Evolutionary conservation across 2,113 vertebrate genomes (phyloP).

Genomic region (Chamaea fasciata): DNA sequence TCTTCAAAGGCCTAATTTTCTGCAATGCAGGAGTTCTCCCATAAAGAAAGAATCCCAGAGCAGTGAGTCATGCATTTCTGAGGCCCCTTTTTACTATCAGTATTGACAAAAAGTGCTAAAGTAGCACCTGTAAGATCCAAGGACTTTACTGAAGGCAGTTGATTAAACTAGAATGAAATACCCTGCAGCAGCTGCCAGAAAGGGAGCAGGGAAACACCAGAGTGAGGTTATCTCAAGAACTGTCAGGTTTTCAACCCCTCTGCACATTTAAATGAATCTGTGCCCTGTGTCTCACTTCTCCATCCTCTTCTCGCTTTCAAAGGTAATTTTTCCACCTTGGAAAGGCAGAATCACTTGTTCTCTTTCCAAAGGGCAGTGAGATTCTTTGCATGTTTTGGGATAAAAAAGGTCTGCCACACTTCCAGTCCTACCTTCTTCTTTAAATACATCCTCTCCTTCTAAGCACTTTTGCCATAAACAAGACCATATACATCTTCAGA

Average conservation of each 20-base stretch:
- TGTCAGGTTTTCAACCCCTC: not conserved
- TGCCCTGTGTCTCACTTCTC: not conserved
- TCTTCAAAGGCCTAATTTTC: not conserved
- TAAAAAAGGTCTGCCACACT: not conserved
- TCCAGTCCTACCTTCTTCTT: not conserved
- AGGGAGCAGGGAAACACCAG: not conserved
- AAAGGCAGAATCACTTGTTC: not conserved
- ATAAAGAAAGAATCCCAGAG: not conserved
- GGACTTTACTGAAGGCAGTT: not conserved
- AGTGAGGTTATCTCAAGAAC: not conserved
- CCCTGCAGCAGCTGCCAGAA: not conserved
- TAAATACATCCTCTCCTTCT: not conserved
- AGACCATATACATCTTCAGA: not conserved
- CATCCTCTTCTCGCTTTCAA: not conserved
- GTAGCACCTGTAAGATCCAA: not conserved
- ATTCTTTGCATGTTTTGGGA: not conserved
- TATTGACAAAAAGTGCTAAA: not conserved
- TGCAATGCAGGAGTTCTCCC: not conserved
- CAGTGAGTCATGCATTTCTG: not conserved
- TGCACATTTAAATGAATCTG: not conserved
- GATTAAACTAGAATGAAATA: not conserved
- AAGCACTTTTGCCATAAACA: not conserved
- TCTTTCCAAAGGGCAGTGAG: not conserved
- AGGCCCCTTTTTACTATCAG: not conserved
- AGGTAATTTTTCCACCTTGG: not conserved